Conservation (phyloP, 2,888 invertebrate species). For the Anoncus sp. region DNA sequence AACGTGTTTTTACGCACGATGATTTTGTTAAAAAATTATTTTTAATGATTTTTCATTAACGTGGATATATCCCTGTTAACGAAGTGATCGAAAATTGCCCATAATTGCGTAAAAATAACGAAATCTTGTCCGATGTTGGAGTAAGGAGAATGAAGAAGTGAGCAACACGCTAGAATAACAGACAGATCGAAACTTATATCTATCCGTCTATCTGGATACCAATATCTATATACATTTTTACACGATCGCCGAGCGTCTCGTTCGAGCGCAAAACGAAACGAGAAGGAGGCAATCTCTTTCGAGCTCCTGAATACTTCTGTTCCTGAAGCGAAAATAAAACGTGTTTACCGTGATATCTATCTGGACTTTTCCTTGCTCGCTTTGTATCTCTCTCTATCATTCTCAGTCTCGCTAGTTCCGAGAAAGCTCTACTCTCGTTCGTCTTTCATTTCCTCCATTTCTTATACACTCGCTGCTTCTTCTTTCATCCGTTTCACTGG, state of each 20-base stretch:
- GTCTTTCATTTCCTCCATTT: slow-evolving; percentile 44
- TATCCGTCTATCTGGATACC: slow-evolving; percentile 19
- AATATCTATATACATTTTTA: slow-evolving; percentile 23
- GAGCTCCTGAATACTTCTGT: slow-evolving; percentile 57
- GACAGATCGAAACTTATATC: slow-evolving; percentile 28
- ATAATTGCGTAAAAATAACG: slow-evolving; percentile 26
- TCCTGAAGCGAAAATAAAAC: slow-evolving; percentile 61
- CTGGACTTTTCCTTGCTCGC: slow-evolving; percentile 27
- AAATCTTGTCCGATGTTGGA: slow-evolving; percentile 22
- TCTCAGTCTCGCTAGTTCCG: slow-evolving; percentile 1
- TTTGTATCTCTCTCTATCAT: neutral
- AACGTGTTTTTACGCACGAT: neutral
- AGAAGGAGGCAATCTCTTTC: slow-evolving; percentile 61
- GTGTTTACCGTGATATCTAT: slow-evolving; percentile 60
- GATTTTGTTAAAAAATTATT: neutral
- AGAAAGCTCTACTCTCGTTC: slow-evolving; percentile 33
- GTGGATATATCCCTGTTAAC: slow-evolving; percentile 1
- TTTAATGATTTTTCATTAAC: neutral
- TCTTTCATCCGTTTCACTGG: slow-evolving; percentile 45
- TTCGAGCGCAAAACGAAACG: slow-evolving; percentile 40
- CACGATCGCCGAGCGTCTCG: slow-evolving; percentile 27
- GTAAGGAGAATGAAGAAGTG: neutral
- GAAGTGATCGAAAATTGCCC: slow-evolving; percentile 7
- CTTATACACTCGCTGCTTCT: slow-evolving; percentile 43
- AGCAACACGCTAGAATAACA: slow-evolving; percentile 16